Percentiles rank a stretch among this genome's conserved stretches.
Conservation (phyloP, 1,140 invertebrate species). For the Trinorchestia longiramus region DNA sequence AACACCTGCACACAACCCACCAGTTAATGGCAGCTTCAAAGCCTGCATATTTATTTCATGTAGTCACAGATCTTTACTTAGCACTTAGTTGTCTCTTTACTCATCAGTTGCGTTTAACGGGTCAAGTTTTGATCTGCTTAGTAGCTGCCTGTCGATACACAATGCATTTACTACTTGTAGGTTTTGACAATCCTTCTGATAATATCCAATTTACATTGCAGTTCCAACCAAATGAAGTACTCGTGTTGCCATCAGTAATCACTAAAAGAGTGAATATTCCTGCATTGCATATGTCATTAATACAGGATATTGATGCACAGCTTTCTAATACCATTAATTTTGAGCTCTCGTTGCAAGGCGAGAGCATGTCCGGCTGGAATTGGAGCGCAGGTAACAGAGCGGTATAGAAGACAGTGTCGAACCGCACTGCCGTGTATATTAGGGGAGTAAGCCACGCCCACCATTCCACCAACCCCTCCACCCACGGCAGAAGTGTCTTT, state of each 20-base stretch:
- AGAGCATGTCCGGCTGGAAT: not conserved
- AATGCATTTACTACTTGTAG: too few species aligned
- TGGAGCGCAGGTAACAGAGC: not conserved
- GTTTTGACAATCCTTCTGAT: not conserved
- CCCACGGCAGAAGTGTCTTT: not conserved
- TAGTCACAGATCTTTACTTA: too few species aligned
- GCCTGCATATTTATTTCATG: too few species aligned
- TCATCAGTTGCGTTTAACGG: too few species aligned
- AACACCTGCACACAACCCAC: not conserved
- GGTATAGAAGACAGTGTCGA: slow-evolving; percentile 16
- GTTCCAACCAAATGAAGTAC: too few species aligned
- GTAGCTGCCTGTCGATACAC: too few species aligned
- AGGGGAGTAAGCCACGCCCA: slow-evolving; percentile 6
- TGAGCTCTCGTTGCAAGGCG: slow-evolving; percentile 9
- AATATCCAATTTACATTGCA: not conserved
- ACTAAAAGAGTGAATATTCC: not conserved
- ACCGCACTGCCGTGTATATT: not conserved
- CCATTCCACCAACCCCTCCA: slow-evolving; percentile 37
- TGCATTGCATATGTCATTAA: not conserved
- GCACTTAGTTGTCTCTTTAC: too few species aligned
- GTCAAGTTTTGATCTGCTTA: too few species aligned
- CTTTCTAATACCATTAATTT: not conserved
- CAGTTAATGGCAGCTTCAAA: not conserved
- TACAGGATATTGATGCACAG: not conserved
- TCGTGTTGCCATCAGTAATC: not conserved